Percentiles rank a stretch among this genome's conserved stretches.
These are phyloP conservation scores for Silurus aristotelis DNA, from an alignment of 2,797 vertebrate species.

Conservation along the genomic window DNA sequence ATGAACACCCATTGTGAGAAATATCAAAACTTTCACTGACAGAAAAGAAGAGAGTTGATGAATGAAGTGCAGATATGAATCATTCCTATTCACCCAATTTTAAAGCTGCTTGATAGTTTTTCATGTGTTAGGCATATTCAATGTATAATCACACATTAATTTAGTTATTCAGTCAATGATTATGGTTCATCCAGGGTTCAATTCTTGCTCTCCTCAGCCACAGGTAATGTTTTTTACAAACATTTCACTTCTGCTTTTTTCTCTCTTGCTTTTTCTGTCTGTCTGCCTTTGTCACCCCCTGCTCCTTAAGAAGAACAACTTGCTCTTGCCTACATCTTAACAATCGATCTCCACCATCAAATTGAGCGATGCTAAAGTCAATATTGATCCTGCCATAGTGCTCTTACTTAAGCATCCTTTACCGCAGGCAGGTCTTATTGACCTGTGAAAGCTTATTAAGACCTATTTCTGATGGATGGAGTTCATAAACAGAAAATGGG, in stretches of 20 bases:
- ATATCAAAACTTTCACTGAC: background rate
- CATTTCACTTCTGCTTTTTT: conserved; percentile 20
- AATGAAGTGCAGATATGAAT: background rate
- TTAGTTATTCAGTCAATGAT: conserved; percentile 15
- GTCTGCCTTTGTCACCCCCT: conserved; percentile 18
- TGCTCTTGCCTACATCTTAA: conserved; percentile 60
- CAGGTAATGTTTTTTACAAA: background rate
- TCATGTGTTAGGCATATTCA: conserved; percentile 12
- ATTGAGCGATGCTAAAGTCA: conserved; percentile 72
- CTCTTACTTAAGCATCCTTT: conserved; percentile 53
- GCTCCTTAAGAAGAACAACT: conserved; percentile 49
- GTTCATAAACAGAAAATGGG: conserved; percentile 32
- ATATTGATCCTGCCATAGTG: conserved; percentile 69
- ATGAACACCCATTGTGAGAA: conserved; percentile 11
- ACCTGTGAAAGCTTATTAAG: conserved; percentile 60
- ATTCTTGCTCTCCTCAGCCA: background rate
- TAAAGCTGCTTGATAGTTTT: background rate
- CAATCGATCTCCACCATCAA: conserved; percentile 71
- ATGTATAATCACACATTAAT: conserved; percentile 12
- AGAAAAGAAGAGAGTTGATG: background rate
- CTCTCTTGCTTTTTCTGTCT: background rate
- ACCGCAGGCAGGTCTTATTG: conserved; percentile 60
- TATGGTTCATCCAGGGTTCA: conserved; percentile 10
- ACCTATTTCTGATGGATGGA: conserved; percentile 50
- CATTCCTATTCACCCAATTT: background rate